Evolutionary conservation across 2,797 vertebrate species (phyloP), one percentile per base, ranked within the genome.

Genomic region (Silurus lanzhouensis): DNA sequence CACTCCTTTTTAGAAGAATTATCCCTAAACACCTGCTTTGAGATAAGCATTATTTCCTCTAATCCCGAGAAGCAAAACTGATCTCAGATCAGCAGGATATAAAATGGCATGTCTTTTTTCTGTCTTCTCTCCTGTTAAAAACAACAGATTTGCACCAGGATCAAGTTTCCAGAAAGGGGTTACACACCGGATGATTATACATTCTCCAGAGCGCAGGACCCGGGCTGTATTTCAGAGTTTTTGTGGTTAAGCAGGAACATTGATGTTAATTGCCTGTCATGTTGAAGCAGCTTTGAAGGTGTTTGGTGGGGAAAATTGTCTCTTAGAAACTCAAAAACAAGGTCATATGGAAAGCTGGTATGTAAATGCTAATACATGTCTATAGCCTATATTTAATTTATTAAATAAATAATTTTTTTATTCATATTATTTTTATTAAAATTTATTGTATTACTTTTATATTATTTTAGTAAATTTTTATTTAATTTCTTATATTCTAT

Each of bases 121-220:
- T 58, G 83, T 81, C 71, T 19, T 61, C 7, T 84, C 80, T 83
- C 31, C 84, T 81, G 63, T 89, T 89, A 83, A 80, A 70, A 82
- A 85, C 80, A 64, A 89, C 86, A 89, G 89, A 91, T 89, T 90
- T 89, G 84, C 87, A 86, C 78, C 71, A 75, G 6, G 84, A 48
- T 92, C 84, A 61, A 71, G 81, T 89, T 91, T 81, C 84, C 55
- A 10, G 48, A 38, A 71, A 72, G 46, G 75, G 85, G 2, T 61
- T 83, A 77, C 71, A 85, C 46, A 19, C 55, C 85, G 48, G 58
- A 79, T 84, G 82, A 70, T 84, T 81, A 81, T 70, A 85, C 63
- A 57, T 85, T 87, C 83, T 81, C 77, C 81, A 60, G 82, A 13
- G 46, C 57, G 25, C 72, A 55, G 78, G 68, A 84, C 58, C 70